Base-by-base conservation (phyloP, 1,140 invertebrate genomes). In the Drosophila serrata region DNA sequence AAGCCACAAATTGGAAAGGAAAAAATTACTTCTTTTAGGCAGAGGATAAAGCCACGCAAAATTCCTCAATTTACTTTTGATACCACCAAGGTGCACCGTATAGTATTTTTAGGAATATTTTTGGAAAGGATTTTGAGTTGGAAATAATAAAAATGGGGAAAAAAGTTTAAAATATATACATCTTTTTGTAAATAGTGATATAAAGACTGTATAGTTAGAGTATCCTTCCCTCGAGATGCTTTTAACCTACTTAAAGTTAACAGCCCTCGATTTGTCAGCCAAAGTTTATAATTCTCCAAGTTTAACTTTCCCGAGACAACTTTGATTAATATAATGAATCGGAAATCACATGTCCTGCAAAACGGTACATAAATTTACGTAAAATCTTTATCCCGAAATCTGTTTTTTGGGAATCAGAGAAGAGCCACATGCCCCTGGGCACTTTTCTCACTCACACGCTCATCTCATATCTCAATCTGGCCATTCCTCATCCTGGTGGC, bases 381-480 rank as follows among this genome's bases (percentile, higher is more conserved):
- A 42, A 60, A 63, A 33, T n/a, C 27, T 29, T 33, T 39, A 58
- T 58, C 51, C 17, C 15, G 4, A 19, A 35, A 72, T 48, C 40
- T 46, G 42, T 51, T 53, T 53, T 24, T 68, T 29, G 45, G 64
- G 19, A 70, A 70, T 72, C 68, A 22, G 64, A 57, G 42, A 39
- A 22, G 11, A 27, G 19, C 48, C 39, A 19, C 19, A 37, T 48
- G 62, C 31, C 39, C 65, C 65, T 33, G 13, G 57, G 33, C 33
- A 55, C 55, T 70, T 58, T 48, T 72, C 68, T 56, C 33, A 58
- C 68, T 69, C 63, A 61, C 62, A 64, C 27, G 46, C 27, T 51
- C 82, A 82, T 82, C 33, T 51, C 82, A 82, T 82, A 88, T 86
- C 84, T 79, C 82, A 82, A 86, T 82, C 75, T 63, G 58, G 55